Evolutionary conservation across 2,797 vertebrate species (phyloP).

Genomic region (Syncerus caffer): DNA sequence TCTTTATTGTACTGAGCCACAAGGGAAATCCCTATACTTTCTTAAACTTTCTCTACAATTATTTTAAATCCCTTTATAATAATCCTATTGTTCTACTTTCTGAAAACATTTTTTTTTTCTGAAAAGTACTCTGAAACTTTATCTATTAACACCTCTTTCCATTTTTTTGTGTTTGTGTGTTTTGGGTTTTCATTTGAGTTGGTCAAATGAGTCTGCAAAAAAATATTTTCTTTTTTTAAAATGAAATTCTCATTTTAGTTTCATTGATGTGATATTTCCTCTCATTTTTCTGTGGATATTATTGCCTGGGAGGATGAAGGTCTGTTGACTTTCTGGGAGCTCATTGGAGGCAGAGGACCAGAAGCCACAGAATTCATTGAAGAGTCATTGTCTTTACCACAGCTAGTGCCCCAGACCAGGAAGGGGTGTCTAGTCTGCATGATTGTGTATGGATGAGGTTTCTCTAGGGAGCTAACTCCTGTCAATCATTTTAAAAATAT

Average conservation of each 20-base stretch:
- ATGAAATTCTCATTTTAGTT: not conserved
- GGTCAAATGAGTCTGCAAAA: not conserved
- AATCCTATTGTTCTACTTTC: not conserved
- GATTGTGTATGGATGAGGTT: not conserved
- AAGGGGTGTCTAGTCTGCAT: too few relatives aligned
- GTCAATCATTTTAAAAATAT: not conserved
- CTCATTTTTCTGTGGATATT: not conserved
- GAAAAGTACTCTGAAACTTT: not conserved
- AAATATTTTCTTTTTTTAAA: not conserved
- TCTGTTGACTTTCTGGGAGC: not conserved
- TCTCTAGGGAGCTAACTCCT: too few relatives aligned
- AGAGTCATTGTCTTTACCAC: not conserved
- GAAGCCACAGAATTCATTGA: not conserved
- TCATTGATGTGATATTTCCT: not conserved
- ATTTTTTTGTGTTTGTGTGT: not conserved
- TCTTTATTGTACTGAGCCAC: not conserved
- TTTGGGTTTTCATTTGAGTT: not conserved
- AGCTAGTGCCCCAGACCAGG: too few relatives aligned
- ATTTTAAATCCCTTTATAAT: not conserved
- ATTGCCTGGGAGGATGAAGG: not conserved
- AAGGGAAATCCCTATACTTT: not conserved
- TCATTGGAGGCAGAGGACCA: not conserved
- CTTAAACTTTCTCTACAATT: not conserved
- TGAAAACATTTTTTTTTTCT: not conserved
- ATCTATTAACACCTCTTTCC: not conserved